Conservation (phyloP, 2,113 vertebrate genomes). For the Notothenia rossii region DNA sequence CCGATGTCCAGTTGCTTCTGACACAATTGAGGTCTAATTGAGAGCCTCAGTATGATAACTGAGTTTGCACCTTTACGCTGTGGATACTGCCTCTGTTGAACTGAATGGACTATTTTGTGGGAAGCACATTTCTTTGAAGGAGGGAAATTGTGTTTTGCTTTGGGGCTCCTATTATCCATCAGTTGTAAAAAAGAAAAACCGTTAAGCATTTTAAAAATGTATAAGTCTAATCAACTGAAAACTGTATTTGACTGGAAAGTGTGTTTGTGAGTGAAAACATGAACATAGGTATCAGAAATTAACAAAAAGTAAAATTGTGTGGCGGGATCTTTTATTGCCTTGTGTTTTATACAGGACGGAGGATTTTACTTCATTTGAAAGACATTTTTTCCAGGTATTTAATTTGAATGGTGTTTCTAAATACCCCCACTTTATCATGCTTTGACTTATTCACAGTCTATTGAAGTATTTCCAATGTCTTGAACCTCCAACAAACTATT, state of each 20-base stretch:
- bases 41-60: neutral
- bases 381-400: neutral
- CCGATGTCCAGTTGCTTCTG: neutral
- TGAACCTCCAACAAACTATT: no score
- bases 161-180: neutral
- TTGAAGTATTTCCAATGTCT: neutral
- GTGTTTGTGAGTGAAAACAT: neutral
- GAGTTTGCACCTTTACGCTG: neutral
- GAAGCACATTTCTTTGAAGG: constrained; percentile 24
- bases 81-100: constrained; percentile 21
- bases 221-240: neutral
- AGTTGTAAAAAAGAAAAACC: constrained; percentile 1
- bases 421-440: neutral
- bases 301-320: neutral
- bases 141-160: neutral
- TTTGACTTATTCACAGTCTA: neutral
- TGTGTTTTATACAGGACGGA: constrained; percentile 30
- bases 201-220: constrained; percentile 8
- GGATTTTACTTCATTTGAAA: neutral
- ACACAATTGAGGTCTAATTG: neutral
- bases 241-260: constrained; percentile 19
- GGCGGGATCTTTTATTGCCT: constrained; percentile 28
- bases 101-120: neutral
- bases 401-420: neutral
- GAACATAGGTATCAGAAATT: constrained; percentile 12